These are phyloP conservation scores for Drosophila borborema DNA, from an alignment of 2,888 invertebrate genomes.

Conservation along the genomic window DNA sequence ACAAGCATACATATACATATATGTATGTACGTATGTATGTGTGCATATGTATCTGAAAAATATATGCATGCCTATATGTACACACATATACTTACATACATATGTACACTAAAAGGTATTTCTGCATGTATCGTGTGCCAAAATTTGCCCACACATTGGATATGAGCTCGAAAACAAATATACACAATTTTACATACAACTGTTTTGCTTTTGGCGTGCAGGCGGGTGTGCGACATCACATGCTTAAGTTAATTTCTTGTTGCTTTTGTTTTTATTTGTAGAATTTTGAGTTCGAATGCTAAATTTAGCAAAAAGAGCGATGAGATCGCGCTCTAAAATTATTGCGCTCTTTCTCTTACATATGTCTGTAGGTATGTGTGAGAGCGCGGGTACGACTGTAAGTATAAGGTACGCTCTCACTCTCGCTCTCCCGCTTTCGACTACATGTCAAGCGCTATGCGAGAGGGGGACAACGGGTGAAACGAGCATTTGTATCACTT, in stretches of 20 bases:
- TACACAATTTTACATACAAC: slow-evolving; percentile 9
- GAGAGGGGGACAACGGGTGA: neutral
- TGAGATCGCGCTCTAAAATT: slow-evolving; percentile 16
- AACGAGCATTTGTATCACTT: slow-evolving; percentile 29
- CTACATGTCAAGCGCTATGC: slow-evolving; percentile 29
- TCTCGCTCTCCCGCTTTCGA: neutral
- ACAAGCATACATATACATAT: neutral
- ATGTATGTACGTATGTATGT: neutral
- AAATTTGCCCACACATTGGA: slow-evolving; percentile 44
- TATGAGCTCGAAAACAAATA: slow-evolving; percentile 39
- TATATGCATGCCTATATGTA: neutral
- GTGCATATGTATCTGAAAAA: neutral
- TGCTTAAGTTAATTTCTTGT: slow-evolving; percentile 66
- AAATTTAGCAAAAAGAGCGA: slow-evolving; percentile 59
- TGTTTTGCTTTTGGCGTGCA: slow-evolving; percentile 9
- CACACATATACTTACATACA: neutral
- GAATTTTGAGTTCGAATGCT: slow-evolving; percentile 44
- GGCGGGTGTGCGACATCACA: slow-evolving; percentile 57
- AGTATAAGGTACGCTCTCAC: neutral
- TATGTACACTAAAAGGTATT: slow-evolving; percentile 11
- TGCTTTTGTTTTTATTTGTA: slow-evolving; percentile 45
- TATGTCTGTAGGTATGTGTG: neutral
- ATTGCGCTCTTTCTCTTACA: slow-evolving; percentile 8
- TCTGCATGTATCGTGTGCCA: slow-evolving; percentile 44
- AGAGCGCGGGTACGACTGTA: neutral